Evolutionary conservation across 2,888 invertebrate genomes (phyloP), one percentile per base, ranked within the genome.

Genomic region (Tineola bisselliella): DNA sequence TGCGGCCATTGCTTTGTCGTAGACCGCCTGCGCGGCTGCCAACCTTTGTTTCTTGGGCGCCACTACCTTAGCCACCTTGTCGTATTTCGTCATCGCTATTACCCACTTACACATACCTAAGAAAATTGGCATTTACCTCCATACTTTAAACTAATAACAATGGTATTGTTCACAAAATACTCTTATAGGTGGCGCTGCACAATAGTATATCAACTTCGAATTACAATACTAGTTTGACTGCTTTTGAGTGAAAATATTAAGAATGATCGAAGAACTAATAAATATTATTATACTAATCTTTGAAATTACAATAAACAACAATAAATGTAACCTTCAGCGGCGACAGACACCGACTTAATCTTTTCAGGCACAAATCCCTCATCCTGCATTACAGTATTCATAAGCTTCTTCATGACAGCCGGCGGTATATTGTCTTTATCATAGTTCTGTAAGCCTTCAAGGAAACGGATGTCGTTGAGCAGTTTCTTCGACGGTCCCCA

Each of bases 1-100:
- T 38, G 93, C 92, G 8, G 90, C 89, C 91, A 94, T 91, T 0
- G 91, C 92, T 59, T 82, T 86, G 66, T 92, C 90, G 74, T 95
- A 94, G 44, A 93, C 91, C 0, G 90, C 91, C 73, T 98, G 95
- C 0, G 98, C 98, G 64, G 91, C 92, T 0, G 93, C 93, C 63
- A 99, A 80, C n/a, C 96, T 94, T 68, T 91, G 90, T 76, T 95
- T 95, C 84, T 98, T 99, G 0, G 99, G 99, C 0, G 96, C 97
- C 18, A 97, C 93, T 10, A 95, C 91, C 79, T 93, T 94, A 0
- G 96, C 96, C 1, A 98, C 96, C 70, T 93, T 93, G 76, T 98
- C 97, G 75, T 98, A 99, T 70, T 96, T 94, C 0, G 96, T 94
- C 80, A 99, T 93, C 0, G 98, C 98, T 65, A 95, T 92, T 19